phyloP scores from a whole-genome alignment of 2,113 vertebrate species.

The Hippolais icterina region DNA sequence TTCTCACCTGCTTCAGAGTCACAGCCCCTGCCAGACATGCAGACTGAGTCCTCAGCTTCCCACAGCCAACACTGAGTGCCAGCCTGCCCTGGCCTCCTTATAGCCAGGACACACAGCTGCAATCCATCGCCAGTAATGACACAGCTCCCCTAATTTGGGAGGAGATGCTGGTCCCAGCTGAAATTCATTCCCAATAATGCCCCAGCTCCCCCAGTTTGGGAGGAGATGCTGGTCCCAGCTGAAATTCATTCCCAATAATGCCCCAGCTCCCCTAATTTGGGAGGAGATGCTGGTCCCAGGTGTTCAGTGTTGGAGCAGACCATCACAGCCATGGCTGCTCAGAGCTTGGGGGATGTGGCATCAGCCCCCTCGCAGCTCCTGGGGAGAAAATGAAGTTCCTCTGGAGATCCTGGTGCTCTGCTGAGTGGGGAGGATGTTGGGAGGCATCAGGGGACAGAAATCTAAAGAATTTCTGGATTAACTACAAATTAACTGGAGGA shows the following conservation, averaged over 20 bases:
- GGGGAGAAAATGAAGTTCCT: accelerated
- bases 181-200: accelerated
- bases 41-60: accelerated
- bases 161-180: accelerated
- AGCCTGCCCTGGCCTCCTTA: accelerated
- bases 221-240: accelerated
- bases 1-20: not conserved
- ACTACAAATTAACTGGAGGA: not conserved
- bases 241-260: accelerated
- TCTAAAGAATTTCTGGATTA: not conserved
- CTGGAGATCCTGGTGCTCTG: not conserved
- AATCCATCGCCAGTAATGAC: accelerated
- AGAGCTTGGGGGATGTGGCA: accelerated
- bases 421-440: not conserved
- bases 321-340: accelerated
- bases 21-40: accelerated
- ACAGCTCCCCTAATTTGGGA: not conserved
- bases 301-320: accelerated
- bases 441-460: not conserved
- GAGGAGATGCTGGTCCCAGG: not conserved
- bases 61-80: accelerated
- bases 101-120: accelerated
- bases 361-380: not conserved
- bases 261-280: not conserved
- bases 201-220: not conserved